Evolutionary conservation across 2,888 invertebrate species (phyloP).

Genomic region (Electrophaes corylata): DNA sequence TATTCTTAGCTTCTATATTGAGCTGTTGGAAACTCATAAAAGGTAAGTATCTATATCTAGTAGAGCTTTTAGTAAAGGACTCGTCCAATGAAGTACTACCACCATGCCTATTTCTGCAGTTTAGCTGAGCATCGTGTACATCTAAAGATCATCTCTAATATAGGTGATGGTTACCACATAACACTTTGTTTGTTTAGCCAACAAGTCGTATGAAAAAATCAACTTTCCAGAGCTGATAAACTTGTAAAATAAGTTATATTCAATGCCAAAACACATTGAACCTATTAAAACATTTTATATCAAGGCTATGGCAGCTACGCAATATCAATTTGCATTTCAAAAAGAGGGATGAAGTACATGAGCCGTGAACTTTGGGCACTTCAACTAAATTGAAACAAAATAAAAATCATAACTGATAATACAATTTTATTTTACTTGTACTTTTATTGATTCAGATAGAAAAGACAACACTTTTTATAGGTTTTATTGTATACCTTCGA

Average conservation of each 20-base stretch:
- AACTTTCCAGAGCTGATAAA: constrained; percentile 12
- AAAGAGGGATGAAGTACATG: constrained; percentile 19
- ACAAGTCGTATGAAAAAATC: too few relatives aligned
- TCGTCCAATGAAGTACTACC: too few relatives aligned
- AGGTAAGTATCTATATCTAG: too few relatives aligned
- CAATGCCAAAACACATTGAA: not conserved
- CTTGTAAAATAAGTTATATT: constrained; percentile 10
- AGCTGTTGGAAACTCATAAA: too few relatives aligned
- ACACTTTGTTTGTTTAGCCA: too few relatives aligned
- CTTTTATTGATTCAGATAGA: not conserved
- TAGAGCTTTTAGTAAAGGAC: too few relatives aligned
- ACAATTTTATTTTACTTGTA: not conserved
- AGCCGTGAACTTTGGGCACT: constrained; percentile 7
- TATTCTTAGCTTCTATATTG: constrained; percentile 3
- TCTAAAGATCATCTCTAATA: too few relatives aligned
- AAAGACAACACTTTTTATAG: too few relatives aligned
- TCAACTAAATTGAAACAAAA: constrained; percentile 5
- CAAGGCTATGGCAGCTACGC: constrained; percentile 11
- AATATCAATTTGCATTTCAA: constrained; percentile 36
- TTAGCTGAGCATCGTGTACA: too few relatives aligned
- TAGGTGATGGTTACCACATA: too few relatives aligned
- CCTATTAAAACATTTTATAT: constrained; percentile 17
- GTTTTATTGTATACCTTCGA: too few relatives aligned
- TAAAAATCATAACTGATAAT: not conserved
- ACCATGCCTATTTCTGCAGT: too few relatives aligned